These are phyloP conservation scores for Theristicus caerulescens DNA, from an alignment of 2,113 vertebrate species.

Conservation along the genomic window DNA sequence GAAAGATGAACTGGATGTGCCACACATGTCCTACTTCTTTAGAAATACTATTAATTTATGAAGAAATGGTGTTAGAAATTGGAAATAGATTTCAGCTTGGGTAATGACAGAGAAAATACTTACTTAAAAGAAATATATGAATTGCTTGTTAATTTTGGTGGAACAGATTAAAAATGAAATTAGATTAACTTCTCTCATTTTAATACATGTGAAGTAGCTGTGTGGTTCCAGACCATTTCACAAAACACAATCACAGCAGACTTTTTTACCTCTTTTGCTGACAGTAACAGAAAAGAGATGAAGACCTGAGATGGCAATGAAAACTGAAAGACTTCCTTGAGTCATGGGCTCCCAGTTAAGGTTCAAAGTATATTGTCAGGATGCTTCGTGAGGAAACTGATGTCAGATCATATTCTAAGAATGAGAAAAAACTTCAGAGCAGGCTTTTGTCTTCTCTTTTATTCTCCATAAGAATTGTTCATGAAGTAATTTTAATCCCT, in stretches of 20 bases:
- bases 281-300: not conserved
- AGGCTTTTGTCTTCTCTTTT: not conserved
- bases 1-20: not conserved
- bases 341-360: not conserved
- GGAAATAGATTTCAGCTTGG: not conserved
- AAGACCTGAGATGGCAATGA: not conserved
- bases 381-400: not conserved
- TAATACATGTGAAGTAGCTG: not conserved
- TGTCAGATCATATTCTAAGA: not conserved
- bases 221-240: not conserved
- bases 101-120: not conserved
- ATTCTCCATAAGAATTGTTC: not conserved
- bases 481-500: not conserved
- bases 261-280: not conserved
- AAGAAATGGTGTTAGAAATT: not conserved
- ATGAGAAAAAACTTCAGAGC: not conserved
- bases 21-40: not conserved
- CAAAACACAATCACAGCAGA: not conserved
- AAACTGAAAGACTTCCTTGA: not conserved
- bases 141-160: not conserved
- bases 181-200: not conserved
- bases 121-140: not conserved
- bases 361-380: not conserved
- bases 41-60: not conserved
- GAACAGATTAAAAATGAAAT: not conserved